Base-by-base conservation (phyloP, 2,888 invertebrate genomes). In the Eucera pruinosa region DNA sequence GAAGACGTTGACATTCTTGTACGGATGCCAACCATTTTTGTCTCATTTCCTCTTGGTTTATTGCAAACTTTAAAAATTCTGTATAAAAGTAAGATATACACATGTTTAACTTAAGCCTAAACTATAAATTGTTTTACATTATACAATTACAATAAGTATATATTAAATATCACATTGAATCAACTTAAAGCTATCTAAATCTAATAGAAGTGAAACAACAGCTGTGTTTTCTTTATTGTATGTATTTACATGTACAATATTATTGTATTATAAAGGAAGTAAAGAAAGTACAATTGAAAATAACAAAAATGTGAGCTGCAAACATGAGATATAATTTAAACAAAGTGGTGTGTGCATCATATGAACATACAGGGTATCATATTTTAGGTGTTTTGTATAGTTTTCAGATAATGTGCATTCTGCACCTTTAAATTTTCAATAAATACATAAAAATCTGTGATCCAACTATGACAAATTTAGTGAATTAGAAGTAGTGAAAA, bases 11-110 rank as follows among this genome's bases (percentile, higher is more conserved):
- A n/a, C 96, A 95, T 89, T 97, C 97, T 7, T 94, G 93, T 41
- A 96, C 95, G 0, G 96, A 94, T 1, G 94, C 93, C 0, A 95
- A 91, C 95, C 96, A 96, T 86, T 96, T 95, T 20, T 94, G 92
- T 5, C 95, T 94, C 83, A 96, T 95, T 90, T 95, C 95, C 89
- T 96, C 96, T 89, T 96, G 95, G 87, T 96, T 94, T 84, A 95
- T 94, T 1, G 96, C 94, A 88, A 97, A 96, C 75, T 95, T 94
- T 52, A 96, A 90, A 89, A 97, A 96, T 93, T 96, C 97, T 97
- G 86, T 1, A 78, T 89, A 41, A 7, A 77, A 27, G 20, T 50
- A 70, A 20, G 33, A 60, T 18, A 23, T 27, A 33, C 7, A 33
- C 33, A 33, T 11, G n/a, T 18, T 74, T n/a, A 13, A 47, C 27